Evolutionary conservation across 2,113 vertebrate genomes (phyloP).

Genomic region (Petrocephalus microphthalmus): DNA sequence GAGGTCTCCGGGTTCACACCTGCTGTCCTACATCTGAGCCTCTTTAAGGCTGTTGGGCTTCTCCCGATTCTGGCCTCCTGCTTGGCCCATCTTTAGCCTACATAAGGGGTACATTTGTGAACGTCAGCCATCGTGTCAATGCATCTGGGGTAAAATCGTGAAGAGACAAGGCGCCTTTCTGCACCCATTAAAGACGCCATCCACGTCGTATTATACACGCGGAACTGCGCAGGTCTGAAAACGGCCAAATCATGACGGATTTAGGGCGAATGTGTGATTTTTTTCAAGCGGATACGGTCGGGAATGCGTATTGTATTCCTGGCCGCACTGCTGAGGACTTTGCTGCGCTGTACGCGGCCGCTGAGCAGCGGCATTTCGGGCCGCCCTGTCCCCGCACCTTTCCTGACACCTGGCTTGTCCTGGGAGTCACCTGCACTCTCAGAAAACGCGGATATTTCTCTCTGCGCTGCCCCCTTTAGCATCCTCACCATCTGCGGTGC

Average conservation of each 20-base stretch:
- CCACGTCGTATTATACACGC: background rate
- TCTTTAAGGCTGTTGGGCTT: background rate
- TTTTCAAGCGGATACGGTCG: constrained; percentile 19
- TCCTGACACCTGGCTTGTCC: constrained; percentile 11
- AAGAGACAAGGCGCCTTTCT: background rate
- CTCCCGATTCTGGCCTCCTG: background rate
- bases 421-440: constrained; percentile 22
- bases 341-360: constrained; percentile 16
- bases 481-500: background rate
- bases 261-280: too few relatives aligned
- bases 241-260: background rate
- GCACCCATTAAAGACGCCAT: background rate
- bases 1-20: background rate
- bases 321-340: constrained; percentile 27
- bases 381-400: background rate
- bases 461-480: background rate
- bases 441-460: constrained; percentile 17
- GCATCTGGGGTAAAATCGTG: background rate
- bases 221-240: background rate
- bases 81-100: background rate
- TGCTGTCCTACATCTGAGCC: background rate
- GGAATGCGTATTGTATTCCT: constrained; percentile 40
- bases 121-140: background rate
- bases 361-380: constrained; percentile 4
- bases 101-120: background rate